Conservation (phyloP, 2,888 invertebrate species). For the Polyploca ridens region DNA sequence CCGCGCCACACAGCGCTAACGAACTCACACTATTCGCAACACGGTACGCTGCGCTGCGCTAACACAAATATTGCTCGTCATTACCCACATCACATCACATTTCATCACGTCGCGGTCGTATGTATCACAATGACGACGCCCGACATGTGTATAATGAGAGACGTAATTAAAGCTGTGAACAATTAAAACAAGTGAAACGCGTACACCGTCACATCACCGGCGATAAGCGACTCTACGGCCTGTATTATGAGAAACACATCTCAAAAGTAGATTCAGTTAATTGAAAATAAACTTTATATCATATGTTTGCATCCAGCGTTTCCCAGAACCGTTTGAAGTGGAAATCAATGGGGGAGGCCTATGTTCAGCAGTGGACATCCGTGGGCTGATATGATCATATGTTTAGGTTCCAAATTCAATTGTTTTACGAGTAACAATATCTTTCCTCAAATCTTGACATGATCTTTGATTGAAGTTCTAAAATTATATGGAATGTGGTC, state of each 20-base stretch:
- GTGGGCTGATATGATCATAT: no score
- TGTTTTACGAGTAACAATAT: no score
- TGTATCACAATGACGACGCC: not conserved
- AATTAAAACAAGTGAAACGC: not conserved
- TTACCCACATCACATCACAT: not conserved
- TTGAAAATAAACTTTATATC: no score
- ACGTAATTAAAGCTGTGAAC: constrained; percentile 3
- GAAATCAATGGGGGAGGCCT: no score
- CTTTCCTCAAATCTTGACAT: no score
- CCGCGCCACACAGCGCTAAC: not conserved
- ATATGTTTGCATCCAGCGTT: not conserved
- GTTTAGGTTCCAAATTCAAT: no score
- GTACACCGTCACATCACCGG: not conserved
- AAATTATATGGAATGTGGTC: no score
- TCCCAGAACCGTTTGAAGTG: no score
- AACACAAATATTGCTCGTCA: not conserved
- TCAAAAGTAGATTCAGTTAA: no score
- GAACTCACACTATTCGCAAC: not conserved
- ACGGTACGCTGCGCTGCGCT: not conserved
- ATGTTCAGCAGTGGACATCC: no score
- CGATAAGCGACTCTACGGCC: not conserved
- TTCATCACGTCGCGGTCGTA: not conserved
- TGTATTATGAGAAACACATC: not conserved
- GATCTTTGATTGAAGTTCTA: no score
- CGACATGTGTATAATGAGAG: constrained; percentile 5